Percentiles rank a stretch among this genome's conserved stretches.
Evolutionary conservation across 2,888 invertebrate genomes (phyloP).

Genomic region (Candidula unifasciata): DNA sequence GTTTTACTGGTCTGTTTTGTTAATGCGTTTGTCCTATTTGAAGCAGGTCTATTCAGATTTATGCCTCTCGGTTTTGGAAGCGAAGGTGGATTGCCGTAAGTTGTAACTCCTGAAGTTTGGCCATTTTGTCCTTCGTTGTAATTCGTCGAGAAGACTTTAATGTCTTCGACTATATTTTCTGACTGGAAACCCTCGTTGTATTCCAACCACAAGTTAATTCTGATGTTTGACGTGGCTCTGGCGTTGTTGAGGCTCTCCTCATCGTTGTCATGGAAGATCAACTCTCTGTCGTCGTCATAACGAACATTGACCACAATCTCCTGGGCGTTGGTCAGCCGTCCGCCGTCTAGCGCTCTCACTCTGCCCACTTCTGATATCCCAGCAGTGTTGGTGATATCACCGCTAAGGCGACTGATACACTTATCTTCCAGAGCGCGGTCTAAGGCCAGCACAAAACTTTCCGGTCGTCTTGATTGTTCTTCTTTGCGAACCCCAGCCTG

Average conservation of each 20-base stretch:
- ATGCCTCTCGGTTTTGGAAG: background rate
- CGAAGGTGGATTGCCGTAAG: too few relatives aligned
- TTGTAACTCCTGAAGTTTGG: background rate
- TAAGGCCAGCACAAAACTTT: conserved; percentile 45
- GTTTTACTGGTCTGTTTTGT: background rate
- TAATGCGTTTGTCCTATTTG: too few relatives aligned
- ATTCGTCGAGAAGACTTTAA: background rate
- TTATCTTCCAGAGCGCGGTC: conserved; percentile 39
- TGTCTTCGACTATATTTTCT: conserved; percentile 4
- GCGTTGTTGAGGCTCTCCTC: conserved; percentile 45
- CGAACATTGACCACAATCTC: conserved; percentile 50
- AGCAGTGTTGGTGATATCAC: conserved; percentile 41
- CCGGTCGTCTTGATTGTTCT: background rate
- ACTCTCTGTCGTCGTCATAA: conserved; percentile 43
- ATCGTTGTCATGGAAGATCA: conserved; percentile 50
- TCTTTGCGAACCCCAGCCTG: too few relatives aligned
- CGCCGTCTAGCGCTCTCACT: conserved; percentile 46
- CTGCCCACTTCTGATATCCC: conserved; percentile 30
- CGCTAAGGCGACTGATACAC: conserved; percentile 35
- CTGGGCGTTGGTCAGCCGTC: conserved; percentile 46
- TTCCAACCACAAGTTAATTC: conserved; percentile 46
- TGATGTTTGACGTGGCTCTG: conserved; percentile 33
- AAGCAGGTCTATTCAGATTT: background rate
- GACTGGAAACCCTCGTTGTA: conserved; percentile 43
- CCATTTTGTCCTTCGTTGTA: background rate